A percentile compares a stretch with the other conserved stretches of the same genome.
Conservation (phyloP, 2,113 vertebrate genomes). For the Leptocoma aspasia region DNA sequence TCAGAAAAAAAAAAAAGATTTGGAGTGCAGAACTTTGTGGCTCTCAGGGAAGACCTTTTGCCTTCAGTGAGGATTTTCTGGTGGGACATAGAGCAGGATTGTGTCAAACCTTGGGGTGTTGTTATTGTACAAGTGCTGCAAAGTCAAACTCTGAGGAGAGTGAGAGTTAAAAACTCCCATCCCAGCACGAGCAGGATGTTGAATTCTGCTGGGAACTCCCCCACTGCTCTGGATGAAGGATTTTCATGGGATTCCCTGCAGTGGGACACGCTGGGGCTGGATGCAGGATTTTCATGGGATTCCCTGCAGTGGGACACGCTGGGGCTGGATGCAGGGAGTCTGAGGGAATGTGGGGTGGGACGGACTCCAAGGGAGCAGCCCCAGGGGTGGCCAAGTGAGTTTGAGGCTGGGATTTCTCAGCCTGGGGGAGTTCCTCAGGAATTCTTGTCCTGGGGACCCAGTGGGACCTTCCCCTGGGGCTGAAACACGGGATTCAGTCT, state of each 20-base stretch:
- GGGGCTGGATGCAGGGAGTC: too few species aligned
- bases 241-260: too few species aligned
- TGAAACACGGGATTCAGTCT: accelerated
- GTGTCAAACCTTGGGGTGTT: too few species aligned
- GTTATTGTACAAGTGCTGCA: neutral
- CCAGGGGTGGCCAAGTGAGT: accelerated
- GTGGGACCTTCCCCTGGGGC: neutral
- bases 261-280: neutral
- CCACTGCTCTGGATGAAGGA: neutral
- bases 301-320: neutral
- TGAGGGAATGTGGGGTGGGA: neutral
- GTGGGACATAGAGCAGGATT: neutral
- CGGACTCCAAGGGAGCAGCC: neutral
- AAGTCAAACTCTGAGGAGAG: neutral
- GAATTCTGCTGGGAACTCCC: neutral
- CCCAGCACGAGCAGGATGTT: neutral
- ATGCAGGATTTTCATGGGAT: too few species aligned
- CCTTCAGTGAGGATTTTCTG: neutral
- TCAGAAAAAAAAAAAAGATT: neutral
- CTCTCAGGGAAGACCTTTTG: neutral
- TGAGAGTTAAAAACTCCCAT: neutral
- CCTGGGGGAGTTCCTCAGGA: neutral
- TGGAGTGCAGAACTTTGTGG: neutral
- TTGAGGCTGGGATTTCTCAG: neutral
- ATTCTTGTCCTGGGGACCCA: neutral